Conservation (phyloP, 2,888 invertebrate genomes). For the Lycaena phlaeas region DNA sequence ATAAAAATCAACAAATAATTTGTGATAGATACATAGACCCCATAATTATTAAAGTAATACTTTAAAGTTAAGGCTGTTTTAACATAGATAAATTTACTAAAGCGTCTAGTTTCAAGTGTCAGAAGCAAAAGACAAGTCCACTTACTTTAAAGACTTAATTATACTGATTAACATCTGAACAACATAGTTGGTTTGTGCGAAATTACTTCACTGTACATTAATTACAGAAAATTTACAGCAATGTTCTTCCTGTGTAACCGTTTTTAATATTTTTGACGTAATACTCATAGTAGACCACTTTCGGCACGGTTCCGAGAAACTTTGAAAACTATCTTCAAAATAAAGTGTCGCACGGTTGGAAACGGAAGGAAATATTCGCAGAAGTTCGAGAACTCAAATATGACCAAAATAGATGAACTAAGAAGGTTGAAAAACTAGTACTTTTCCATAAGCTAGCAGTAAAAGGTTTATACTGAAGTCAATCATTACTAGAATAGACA, state of each 20-base stretch:
- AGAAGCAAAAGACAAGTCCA: conserved; percentile 20
- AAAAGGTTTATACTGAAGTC: no score
- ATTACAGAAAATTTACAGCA: conserved; percentile 1
- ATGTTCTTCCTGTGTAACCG: neutral
- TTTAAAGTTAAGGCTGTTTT: conserved; percentile 16
- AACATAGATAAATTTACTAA: conserved; percentile 20
- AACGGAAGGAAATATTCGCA: neutral
- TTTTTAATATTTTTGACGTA: no score
- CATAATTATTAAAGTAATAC: neutral
- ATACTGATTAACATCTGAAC: conserved; percentile 19
- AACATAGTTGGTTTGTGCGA: conserved; percentile 16
- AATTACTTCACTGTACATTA: conserved; percentile 16
- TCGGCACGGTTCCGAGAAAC: no score
- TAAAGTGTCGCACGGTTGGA: no score
- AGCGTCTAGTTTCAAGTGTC: conserved; percentile 18
- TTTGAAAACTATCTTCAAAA: no score
- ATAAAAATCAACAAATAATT: no score
- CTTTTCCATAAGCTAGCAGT: no score
- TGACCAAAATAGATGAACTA: neutral
- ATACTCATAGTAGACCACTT: no score
- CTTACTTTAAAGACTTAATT: conserved; percentile 21
- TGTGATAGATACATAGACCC: no score
- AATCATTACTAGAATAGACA: no score
- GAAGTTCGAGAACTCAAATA: neutral
- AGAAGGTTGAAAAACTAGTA: no score